Evolutionary conservation across 2,113 vertebrate genomes (phyloP).

Genomic region (Elachura formosa): DNA sequence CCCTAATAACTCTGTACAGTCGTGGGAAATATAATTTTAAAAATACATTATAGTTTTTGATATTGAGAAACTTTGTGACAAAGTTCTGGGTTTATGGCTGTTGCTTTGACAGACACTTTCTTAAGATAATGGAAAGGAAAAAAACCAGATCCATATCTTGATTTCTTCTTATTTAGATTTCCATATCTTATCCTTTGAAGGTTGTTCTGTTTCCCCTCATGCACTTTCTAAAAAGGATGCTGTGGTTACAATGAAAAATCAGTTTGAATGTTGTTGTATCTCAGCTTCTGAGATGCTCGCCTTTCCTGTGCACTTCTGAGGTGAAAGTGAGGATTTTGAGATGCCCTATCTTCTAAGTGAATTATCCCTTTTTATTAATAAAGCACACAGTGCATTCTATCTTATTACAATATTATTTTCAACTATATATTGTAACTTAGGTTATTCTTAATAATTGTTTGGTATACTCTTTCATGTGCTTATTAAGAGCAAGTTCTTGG

Average conservation of each 20-base stretch:
- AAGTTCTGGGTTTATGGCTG: neutral
- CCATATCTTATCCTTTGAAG: neutral
- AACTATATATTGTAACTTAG: neutral
- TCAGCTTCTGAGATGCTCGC: neutral
- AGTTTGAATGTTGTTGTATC: neutral
- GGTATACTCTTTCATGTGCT: neutral
- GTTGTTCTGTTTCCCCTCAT: neutral
- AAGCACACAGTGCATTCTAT: neutral
- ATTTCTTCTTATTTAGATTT: neutral
- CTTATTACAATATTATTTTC: neutral
- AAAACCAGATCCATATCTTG: neutral
- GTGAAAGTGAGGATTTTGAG: neutral
- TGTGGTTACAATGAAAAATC: neutral
- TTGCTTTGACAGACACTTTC: neutral
- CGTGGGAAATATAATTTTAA: neutral
- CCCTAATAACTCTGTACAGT: fast-evolving
- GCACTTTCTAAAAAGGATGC: neutral
- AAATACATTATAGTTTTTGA: neutral
- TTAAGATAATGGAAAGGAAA: neutral
- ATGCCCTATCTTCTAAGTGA: neutral
- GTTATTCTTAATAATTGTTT: neutral
- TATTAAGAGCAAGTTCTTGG: neutral
- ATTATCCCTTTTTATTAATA: neutral
- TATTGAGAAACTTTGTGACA: neutral
- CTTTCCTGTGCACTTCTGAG: neutral